Percentiles rank a stretch among this genome's conserved stretches.
Conservation (phyloP, 1,140 invertebrate genomes). For the Aphelinus certus region DNA sequence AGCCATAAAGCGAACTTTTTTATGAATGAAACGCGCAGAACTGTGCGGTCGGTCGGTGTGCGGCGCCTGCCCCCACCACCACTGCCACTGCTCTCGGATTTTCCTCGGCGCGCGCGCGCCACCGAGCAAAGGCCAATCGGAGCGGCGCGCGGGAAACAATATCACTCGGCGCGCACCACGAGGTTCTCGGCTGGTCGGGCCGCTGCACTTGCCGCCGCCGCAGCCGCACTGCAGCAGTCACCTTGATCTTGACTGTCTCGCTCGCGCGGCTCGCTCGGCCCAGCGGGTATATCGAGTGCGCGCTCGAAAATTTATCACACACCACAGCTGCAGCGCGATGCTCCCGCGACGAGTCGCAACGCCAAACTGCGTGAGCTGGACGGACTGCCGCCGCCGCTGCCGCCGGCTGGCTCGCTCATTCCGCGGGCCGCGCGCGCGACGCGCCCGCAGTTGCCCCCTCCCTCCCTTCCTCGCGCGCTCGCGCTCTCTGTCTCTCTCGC, state of each 20-base stretch:
- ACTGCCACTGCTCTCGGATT: not conserved
- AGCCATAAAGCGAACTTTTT: conserved; percentile 66
- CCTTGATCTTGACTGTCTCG: conserved; percentile 8
- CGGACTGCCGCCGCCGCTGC: conserved; percentile 24
- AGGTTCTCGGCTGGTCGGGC: conserved; percentile 28
- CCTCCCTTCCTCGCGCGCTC: conserved; percentile 4
- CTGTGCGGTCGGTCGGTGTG: conserved; percentile 31
- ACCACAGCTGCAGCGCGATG: conserved; percentile 30
- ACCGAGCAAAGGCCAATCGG: conserved; percentile 51
- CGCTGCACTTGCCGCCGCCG: not conserved
- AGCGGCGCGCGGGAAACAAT: conserved; percentile 58
- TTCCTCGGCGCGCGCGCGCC: not conserved
- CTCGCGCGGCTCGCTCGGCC: not conserved
- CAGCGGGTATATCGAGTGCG: not conserved
- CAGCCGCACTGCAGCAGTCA: not conserved
- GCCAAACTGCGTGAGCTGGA: conserved; percentile 51
- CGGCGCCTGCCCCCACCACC: too few species aligned
- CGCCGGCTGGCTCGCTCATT: conserved; percentile 33
- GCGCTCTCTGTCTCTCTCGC: conserved; percentile 2
- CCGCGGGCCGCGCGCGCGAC: conserved; percentile 33
- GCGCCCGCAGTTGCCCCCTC: not conserved
- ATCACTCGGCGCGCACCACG: conserved; percentile 53
- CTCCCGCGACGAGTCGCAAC: conserved; percentile 49
- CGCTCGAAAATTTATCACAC: not conserved
- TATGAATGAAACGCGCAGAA: conserved; percentile 63